Evolutionary conservation across 2,888 invertebrate genomes (phyloP).

Genomic region (Julus scandinavius): DNA sequence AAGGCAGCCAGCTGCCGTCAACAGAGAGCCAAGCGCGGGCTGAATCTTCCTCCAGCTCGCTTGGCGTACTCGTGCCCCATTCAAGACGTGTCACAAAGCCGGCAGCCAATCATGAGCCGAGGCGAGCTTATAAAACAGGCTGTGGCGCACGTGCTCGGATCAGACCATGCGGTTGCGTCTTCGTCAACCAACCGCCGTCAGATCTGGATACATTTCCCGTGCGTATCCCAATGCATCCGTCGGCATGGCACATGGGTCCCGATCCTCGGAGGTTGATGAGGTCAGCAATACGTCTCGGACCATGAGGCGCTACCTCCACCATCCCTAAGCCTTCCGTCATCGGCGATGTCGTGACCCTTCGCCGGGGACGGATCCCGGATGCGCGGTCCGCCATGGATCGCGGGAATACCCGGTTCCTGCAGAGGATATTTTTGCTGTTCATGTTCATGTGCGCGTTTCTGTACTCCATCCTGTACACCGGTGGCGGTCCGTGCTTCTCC

Average conservation of each 20-base stretch:
- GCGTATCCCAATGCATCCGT: neutral
- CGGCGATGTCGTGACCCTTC: neutral
- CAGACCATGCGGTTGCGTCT: slow-evolving; percentile 20
- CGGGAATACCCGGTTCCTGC: neutral
- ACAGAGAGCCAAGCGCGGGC: neutral
- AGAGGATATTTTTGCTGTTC: slow-evolving; percentile 38
- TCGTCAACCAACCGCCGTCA: neutral
- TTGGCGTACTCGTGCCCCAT: neutral
- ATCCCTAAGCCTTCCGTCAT: neutral
- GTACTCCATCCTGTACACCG: slow-evolving; percentile 14
- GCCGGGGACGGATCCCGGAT: neutral
- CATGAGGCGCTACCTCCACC: neutral
- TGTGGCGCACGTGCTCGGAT: slow-evolving; percentile 23
- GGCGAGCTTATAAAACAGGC: neutral
- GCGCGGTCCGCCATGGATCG: slow-evolving; percentile 33
- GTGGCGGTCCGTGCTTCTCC: too few species aligned
- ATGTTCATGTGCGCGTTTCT: slow-evolving; percentile 43
- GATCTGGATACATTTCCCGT: neutral
- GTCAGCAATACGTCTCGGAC: neutral
- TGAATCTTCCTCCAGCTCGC: neutral
- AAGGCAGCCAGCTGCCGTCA: neutral
- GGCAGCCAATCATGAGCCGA: neutral
- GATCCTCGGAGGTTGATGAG: neutral
- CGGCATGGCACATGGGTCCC: neutral
- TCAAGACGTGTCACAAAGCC: neutral